Evolutionary conservation across 1,140 invertebrate species (phyloP), one percentile per base, ranked within the genome.

Genomic region (Cydia fagiglandana): DNA sequence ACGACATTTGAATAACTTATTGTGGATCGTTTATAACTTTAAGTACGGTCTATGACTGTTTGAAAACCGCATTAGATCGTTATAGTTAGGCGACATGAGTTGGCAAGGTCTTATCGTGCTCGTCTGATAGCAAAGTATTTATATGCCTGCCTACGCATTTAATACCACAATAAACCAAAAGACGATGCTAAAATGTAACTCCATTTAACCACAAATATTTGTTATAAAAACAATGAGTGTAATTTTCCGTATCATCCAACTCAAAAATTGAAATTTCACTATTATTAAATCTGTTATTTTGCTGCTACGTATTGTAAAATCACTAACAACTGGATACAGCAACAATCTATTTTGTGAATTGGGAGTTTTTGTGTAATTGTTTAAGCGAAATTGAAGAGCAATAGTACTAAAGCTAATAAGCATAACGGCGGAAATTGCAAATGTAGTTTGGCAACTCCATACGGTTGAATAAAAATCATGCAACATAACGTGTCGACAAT

Each of bases 51-150:
- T 12, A 6, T n/a, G 12, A n/a, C 64, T 13, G 20, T 68, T 68
- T 12, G 64, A 68, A 34, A 68, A 34, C 64, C 64, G 12, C 64
- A 68, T 30, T 15, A 41, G 66, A 38, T 70, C 66, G 66, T 70
- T 70, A 68, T 56, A 56, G 53, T 6, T 17, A 15, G n/a, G 3
- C 13, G 1, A 53, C 50, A n/a, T 15, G 13, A 53, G 50, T 53
- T 53, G 5, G 50, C 15, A n/a, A 53, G 50, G n/a, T 20, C 53
- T 56, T n/a, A n/a, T n/a, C n/a, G n/a, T 20, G 53, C 47, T 50
- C 47, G 13, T 9, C 53, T 56, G 47, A 50, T 50, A 50, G 4
- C 1, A 15, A 15, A 5, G 7, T 0, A 9, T 41, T 41, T 41
- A 41, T 41, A 41, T 41, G 9, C 38, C 9, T 7, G 9, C 38